Evolutionary conservation across 2,797 vertebrate genomes (phyloP), one percentile per base, ranked within the genome.

Genomic region (Coregonus ussuriensis): DNA sequence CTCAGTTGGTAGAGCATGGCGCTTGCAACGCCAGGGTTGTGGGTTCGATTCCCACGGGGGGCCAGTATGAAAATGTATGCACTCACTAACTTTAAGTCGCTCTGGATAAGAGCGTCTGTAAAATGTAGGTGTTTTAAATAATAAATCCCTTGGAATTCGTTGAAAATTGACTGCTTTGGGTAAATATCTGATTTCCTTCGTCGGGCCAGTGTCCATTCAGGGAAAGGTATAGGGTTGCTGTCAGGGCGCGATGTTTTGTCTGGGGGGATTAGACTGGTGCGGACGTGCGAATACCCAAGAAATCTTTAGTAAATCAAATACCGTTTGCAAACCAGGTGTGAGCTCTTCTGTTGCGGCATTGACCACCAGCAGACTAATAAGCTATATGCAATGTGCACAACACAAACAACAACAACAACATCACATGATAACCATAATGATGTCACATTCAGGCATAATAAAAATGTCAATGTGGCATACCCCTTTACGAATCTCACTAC

Each of bases 161-260:
- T 82, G 79, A 87, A 89, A 87, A 63, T 9, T 29, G n/a, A 84
- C 83, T 70, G 84, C 75, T 77, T 71, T 4, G 88, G 81, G 86
- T 88, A 93, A 86, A 29, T 76, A 87, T 91, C 90, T 78, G 74
- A 67, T 89, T 88, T 93, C 81, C 85, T 78, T 79, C 25, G 69
- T 78, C 52, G 21, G 79, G 80, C 72, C 76, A 18, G 76, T 68
- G 85, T 75, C 87, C 78, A 47, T 47, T 47, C 41, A 78, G 77
- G 47, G 47, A 16, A 78, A 15, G 84, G 92, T 84, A 76, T 85
- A 88, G 85, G 79, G 86, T 90, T 89, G 86, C 93, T 81, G 78
- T 89, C 85, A 83, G 73, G 86, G 83, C 79, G 79, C 83, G 67
- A 83, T 92, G 92, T 91, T 92, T 87, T 92, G 92, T 94, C 93